phyloP scores from a whole-genome alignment of 2,888 invertebrate species.

The Sphaerophoria rueppellii region DNA sequence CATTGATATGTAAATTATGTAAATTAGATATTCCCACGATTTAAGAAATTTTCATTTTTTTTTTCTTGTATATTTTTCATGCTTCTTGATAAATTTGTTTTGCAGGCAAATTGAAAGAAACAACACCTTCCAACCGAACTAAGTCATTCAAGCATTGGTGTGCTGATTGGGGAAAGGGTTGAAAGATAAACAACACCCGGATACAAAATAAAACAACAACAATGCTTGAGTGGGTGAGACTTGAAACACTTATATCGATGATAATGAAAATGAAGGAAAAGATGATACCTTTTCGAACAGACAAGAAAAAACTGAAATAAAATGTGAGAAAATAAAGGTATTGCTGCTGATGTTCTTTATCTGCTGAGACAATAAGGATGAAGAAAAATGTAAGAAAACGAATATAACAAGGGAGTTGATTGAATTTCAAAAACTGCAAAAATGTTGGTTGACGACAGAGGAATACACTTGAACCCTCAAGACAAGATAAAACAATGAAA shows the following conservation, averaged over 20 bases:
- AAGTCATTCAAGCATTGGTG: constrained; percentile 5
- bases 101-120: constrained; percentile 15
- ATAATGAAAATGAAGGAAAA: constrained; percentile 9
- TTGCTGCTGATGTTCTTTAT: neutral
- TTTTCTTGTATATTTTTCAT: neutral
- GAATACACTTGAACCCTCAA: neutral
- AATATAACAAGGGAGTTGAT: constrained; percentile 4
- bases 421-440: neutral
- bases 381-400: too few relatives aligned
- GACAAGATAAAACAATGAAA: constrained; percentile 5
- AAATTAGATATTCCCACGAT: neutral
- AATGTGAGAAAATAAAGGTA: neutral
- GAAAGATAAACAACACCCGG: constrained; percentile 9
- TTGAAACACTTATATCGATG: constrained; percentile 8
- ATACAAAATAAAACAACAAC: neutral
- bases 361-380: constrained; percentile 1
- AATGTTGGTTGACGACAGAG: neutral
- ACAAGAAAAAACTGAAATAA: constrained; percentile 11
- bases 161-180: neutral
- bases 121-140: constrained; percentile 11
- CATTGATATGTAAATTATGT: constrained; percentile 3
- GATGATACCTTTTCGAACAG: neutral
- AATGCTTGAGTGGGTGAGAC: neutral
- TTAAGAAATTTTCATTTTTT: neutral
- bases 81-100: neutral